phyloP scores from a whole-genome alignment of 2,113 vertebrate species.

The Syngnathus typhle region DNA sequence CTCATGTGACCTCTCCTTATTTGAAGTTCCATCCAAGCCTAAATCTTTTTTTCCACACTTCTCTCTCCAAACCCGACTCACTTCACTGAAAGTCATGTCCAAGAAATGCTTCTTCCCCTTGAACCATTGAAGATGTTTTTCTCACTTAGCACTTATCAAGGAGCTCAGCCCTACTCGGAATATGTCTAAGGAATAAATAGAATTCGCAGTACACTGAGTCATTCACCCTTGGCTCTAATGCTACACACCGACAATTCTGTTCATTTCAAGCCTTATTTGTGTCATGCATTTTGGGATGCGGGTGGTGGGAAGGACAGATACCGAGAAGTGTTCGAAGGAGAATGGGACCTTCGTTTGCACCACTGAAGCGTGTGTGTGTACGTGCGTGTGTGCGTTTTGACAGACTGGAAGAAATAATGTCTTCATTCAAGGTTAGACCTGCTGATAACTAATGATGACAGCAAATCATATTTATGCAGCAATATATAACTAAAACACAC shows the following conservation, averaged over 20 bases:
- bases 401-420: not conserved
- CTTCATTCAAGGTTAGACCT: not conserved
- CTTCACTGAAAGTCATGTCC: constrained; percentile 27
- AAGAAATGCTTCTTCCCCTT: constrained; percentile 26
- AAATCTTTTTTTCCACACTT: constrained; percentile 20
- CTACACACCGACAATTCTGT: constrained; percentile 20
- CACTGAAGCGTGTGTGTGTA: not conserved
- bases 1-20: constrained; percentile 27
- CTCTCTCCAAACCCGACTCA: constrained; percentile 21
- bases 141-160: not conserved
- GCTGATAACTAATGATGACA: not conserved
- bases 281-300: constrained; percentile 9
- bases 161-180: constrained; percentile 20
- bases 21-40: constrained; percentile 36
- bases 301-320: not conserved
- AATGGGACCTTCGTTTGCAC: constrained; percentile 36
- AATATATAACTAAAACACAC: not conserved
- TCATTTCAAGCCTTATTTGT: constrained; percentile 35
- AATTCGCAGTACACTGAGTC: constrained; percentile 13
- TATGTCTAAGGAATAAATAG: constrained; percentile 16
- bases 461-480: not conserved
- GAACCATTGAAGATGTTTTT: constrained; percentile 32
- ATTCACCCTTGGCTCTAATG: constrained; percentile 5
- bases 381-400: constrained; percentile 12
- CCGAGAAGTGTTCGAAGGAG: constrained; percentile 20